Base-by-base conservation (phyloP, 2,797 vertebrate genomes). In the Acanthurus leucopareius region DNA sequence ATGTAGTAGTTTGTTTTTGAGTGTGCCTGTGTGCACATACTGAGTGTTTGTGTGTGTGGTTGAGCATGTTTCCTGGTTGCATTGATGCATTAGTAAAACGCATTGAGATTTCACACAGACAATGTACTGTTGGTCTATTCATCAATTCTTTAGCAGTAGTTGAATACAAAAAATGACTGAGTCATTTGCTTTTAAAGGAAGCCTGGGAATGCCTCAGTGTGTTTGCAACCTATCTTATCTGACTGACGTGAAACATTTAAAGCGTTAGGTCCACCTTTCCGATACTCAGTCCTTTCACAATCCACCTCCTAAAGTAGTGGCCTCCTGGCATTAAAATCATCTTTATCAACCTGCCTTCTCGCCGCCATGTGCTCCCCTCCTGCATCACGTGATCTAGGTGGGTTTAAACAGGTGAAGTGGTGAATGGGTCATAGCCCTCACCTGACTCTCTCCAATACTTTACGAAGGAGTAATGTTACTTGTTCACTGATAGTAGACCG, bases 71-170 rank as follows among this genome's bases (percentile, higher is more conserved):
- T 35, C 32, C 9, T 68, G 47, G 48, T 49, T 66, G 77, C 76
- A 80, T 45, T 56, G 67, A 81, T 87, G 80, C 70, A 87, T 89
- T 61, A 75, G 71, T 82, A 74, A 83, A 67, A 59, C 48, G 64
- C 74, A 83, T 80, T 80, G 54, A 68, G 42, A 82, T 69, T 82
- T 78, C 60, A 77, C 76, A 72, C 83, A 64, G 77, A 80, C 72
- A 70, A 56, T 14, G 14, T 38, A 61, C 25, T 76, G 82, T 79
- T 79, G 49, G 75, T 79, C 20, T 62, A 2, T 53, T 78, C 79
- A 89, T 91, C 62, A 77, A 64, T 82, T 80, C 54, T 88, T 88
- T 51, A 88, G 51, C 72, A 80, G 79, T 10, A 40, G 75, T 65
- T 83, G 79, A 69, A 82, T 54, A 68, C 45, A 69, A 67, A 69